These are phyloP conservation scores for Lasiurus borealis DNA, from an alignment of 2,113 vertebrate genomes.

Conservation along the genomic window DNA sequence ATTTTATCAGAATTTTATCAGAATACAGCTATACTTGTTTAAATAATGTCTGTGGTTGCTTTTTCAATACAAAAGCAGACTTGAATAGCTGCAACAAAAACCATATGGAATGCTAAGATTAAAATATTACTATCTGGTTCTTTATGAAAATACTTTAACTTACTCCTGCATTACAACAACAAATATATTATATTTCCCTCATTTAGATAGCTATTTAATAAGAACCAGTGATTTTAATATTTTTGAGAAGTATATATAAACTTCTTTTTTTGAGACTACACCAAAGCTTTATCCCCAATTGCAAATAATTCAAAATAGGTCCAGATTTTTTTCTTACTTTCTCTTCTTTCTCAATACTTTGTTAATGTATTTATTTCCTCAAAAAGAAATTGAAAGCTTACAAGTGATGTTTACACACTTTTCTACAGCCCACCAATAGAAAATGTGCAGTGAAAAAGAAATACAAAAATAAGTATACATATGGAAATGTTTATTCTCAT, in stretches of 20 bases:
- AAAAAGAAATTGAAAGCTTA: background rate
- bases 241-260: background rate
- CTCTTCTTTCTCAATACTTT: background rate
- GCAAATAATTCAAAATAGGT: background rate
- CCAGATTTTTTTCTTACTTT: background rate
- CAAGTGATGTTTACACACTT: background rate
- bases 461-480: background rate
- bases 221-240: constrained; percentile 3
- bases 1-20: constrained; percentile 3
- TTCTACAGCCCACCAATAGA: background rate
- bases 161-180: background rate
- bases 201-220: background rate
- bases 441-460: background rate
- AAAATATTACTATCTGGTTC: background rate
- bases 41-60: background rate
- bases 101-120: background rate
- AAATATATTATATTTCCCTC: background rate
- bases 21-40: background rate
- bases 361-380: background rate
- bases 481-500: background rate
- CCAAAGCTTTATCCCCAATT: background rate
- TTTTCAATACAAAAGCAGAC: background rate
- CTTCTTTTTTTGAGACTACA: background rate
- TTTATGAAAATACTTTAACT: background rate
- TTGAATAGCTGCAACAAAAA: background rate